Conservation (phyloP, 1,140 invertebrate genomes). For the Caenorhabditis remanei region DNA sequence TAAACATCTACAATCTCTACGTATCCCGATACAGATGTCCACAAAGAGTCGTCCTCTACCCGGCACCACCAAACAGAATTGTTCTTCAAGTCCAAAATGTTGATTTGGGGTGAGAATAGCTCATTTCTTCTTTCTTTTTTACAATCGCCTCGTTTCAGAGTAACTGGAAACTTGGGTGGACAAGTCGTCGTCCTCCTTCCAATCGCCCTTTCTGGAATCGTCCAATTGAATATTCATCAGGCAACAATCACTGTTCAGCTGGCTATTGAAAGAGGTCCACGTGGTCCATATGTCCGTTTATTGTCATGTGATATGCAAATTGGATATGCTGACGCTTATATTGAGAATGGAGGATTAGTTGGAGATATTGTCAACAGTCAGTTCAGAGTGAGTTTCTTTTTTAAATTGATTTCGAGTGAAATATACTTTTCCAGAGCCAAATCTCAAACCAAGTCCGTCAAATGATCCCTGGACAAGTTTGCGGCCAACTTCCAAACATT, state of each 20-base stretch:
- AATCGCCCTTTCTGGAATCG: conserved; percentile 73
- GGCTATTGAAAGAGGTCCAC: conserved; percentile 68
- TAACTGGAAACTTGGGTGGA: conserved; percentile 76
- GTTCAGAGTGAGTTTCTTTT: conserved; percentile 69
- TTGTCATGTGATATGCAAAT: conserved; percentile 69
- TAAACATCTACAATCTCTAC: conserved; percentile 77
- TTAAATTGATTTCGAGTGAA: background rate
- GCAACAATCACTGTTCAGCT: conserved; percentile 71
- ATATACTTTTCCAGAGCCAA: conserved; percentile 67
- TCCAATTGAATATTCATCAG: conserved; percentile 76
- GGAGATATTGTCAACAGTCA: conserved; percentile 77
- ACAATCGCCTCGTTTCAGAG: conserved; percentile 62
- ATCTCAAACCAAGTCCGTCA: conserved; percentile 70
- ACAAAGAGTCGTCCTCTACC: conserved; percentile 74
- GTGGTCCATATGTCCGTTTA: conserved; percentile 69
- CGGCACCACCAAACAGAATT: conserved; percentile 74
- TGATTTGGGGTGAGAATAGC: conserved; percentile 72
- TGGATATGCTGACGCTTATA: conserved; percentile 77
- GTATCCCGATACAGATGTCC: conserved; percentile 76
- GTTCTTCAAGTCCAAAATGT: conserved; percentile 76
- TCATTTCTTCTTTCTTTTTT: background rate
- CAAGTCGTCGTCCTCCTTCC: conserved; percentile 76
- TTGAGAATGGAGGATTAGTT: conserved; percentile 76
- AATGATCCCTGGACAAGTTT: conserved; percentile 73
- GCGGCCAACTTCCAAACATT: conserved; percentile 70